Evolutionary conservation across 2,113 vertebrate species (phyloP).

Genomic region (Platysternon megacephalum): DNA sequence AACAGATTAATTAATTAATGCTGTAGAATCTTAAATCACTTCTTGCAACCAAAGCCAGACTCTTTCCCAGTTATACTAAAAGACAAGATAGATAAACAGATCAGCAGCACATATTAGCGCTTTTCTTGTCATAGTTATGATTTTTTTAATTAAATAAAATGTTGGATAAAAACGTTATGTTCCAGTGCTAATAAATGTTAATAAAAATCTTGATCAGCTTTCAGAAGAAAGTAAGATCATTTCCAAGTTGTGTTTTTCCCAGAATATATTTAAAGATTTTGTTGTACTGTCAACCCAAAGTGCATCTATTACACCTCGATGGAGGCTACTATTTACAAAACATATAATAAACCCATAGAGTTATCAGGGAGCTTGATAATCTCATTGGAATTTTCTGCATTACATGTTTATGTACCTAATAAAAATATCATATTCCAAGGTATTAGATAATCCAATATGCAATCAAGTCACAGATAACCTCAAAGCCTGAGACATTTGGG

Average conservation of each 20-base stretch:
- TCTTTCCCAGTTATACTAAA: rapidly evolving
- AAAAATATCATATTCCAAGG: not conserved
- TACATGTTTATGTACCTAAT: rapidly evolving
- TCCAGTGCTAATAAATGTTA: slow-evolving; percentile 48
- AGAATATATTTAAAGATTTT: not conserved
- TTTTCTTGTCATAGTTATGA: not conserved
- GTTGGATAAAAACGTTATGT: not conserved
- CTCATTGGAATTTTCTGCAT: not conserved
- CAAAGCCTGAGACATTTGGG: too few relatives aligned
- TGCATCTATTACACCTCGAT: not conserved
- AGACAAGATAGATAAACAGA: not conserved
- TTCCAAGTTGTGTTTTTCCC: not conserved
- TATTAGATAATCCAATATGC: rapidly evolving
- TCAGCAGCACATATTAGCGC: not conserved
- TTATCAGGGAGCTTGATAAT: not conserved
- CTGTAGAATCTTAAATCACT: not conserved
- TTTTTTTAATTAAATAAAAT: not conserved
- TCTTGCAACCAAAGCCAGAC: not conserved
- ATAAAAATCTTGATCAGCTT: not conserved
- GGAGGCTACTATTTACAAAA: not conserved
- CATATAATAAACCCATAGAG: not conserved
- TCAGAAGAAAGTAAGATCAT: not conserved
- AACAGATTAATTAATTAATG: not conserved
- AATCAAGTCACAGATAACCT: rapidly evolving
- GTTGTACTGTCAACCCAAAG: not conserved